Conservation (phyloP, 2,113 vertebrate species). For the Mola mola region DNA sequence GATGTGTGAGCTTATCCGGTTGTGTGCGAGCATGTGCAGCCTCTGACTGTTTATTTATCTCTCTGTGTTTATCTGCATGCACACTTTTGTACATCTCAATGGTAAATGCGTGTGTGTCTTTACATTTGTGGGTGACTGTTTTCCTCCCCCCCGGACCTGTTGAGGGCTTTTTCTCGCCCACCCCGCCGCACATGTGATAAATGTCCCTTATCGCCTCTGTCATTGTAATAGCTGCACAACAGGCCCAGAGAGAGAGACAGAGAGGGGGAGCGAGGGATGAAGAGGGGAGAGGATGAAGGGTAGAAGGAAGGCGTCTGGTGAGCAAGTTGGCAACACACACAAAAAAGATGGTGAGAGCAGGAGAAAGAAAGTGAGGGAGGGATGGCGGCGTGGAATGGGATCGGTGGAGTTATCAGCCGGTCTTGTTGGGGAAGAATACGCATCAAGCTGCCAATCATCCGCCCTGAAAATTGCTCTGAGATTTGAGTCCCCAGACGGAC, state of each 20-base stretch:
- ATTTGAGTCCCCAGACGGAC: constrained; percentile 88
- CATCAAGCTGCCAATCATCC: constrained; percentile 88
- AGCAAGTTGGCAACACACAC: constrained; percentile 40
- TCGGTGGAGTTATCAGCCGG: constrained; percentile 81
- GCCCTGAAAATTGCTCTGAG: constrained; percentile 88
- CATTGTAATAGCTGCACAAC: constrained; percentile 87
- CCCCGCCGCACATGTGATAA: constrained; percentile 81
- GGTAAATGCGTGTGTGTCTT: constrained; percentile 15
- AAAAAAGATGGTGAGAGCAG: constrained; percentile 36
- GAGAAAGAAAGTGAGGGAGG: constrained; percentile 60
- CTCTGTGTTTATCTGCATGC: constrained; percentile 37
- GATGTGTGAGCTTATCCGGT: constrained; percentile 8
- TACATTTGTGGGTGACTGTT: constrained; percentile 18
- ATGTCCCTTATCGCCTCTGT: constrained; percentile 86
- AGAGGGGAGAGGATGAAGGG: constrained; percentile 1
- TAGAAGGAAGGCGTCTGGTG: constrained; percentile 11
- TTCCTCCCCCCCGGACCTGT: constrained; percentile 79
- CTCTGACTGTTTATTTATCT: constrained; percentile 49
- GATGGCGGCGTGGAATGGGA: constrained; percentile 71
- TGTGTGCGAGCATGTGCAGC: constrained; percentile 35
- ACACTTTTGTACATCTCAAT: constrained; percentile 10
- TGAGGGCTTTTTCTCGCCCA: constrained; percentile 83
- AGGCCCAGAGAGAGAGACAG: constrained; percentile 71
- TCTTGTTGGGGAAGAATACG: constrained; percentile 83
- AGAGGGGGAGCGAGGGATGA: constrained; percentile 20